These are phyloP conservation scores for Monopterus albus DNA, from an alignment of 2,113 vertebrate genomes.

Conservation along the genomic window DNA sequence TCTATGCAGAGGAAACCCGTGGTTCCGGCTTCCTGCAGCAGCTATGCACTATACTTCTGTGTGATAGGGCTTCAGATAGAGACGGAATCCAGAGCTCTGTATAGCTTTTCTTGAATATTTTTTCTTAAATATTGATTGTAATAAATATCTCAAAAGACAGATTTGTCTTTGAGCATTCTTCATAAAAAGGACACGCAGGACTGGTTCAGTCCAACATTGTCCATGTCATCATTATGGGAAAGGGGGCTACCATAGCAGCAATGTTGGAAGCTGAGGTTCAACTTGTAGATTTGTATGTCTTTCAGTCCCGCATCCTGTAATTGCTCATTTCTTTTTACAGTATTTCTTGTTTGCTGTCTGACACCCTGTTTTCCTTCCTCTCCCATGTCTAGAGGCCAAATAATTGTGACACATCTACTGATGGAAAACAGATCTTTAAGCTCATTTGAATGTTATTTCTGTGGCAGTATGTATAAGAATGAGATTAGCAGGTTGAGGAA, in stretches of 20 bases:
- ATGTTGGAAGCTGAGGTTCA: neutral
- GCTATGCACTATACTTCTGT: too few relatives aligned
- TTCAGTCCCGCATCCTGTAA: neutral
- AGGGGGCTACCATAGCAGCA: neutral
- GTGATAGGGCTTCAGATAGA: too few relatives aligned
- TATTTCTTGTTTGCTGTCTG: conserved; percentile 17
- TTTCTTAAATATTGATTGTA: too few relatives aligned
- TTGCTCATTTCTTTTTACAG: conserved; percentile 14
- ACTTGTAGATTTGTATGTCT: conserved; percentile 34
- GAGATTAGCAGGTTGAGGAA: neutral
- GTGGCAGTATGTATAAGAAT: conserved; percentile 12
- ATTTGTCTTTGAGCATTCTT: too few relatives aligned
- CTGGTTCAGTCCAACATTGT: too few relatives aligned
- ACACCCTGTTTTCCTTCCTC: conserved; percentile 19
- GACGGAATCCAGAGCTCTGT: too few relatives aligned
- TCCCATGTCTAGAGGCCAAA: conserved; percentile 33
- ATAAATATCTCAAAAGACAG: too few relatives aligned
- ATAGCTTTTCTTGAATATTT: too few relatives aligned
- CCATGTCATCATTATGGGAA: too few relatives aligned
- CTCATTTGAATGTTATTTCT: conserved; percentile 2
- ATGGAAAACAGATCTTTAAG: conserved; percentile 14
- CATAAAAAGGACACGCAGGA: too few relatives aligned
- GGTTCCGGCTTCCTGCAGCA: too few relatives aligned
- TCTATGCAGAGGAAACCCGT: too few relatives aligned
- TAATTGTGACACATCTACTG: conserved; percentile 13